Evolutionary conservation across 2,797 vertebrate species (phyloP), one percentile per base, ranked within the genome.

Genomic region (Amniataba percoides): DNA sequence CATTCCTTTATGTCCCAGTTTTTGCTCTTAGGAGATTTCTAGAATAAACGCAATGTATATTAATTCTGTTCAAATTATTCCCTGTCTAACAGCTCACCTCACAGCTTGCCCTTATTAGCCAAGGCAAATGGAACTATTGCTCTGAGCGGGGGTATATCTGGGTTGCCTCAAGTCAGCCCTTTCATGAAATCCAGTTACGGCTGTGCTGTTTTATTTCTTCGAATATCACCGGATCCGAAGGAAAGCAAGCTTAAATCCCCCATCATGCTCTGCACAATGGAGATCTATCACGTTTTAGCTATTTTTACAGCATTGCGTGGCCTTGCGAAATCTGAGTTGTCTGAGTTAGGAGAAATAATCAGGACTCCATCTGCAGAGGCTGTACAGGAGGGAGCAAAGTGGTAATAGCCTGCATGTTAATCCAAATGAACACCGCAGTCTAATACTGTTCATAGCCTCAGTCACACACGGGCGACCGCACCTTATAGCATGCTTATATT

Each of bases 81-180:
- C 74, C 86, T 70, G 77, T 92, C 87, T 83, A 79, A 80, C 73
- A 82, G 87, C 77, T 89, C 82, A 91, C 83, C 89, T 92, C 84
- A 82, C 82, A 71, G 76, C 87, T 89, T 94, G 89, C 81, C 90
- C 90, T 92, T 94, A 93, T 92, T 91, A 94, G 76, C 87, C 67
- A 77, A 87, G 73, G 86, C 75, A 91, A 91, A 88, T 87, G 78
- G 80, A 91, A 81, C 82, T 78, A 82, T 88, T 86, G 80, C 88
- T 82, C 74, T 78, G 77, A 89, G 86, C 74, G 68, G 57, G 57
- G 65, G 62, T 78, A 70, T 83, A 89, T 90, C 62, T 85, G 72
- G 74, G 84, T 85, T 88, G 84, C 68, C 65, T 86, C 78, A 57
- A 81, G 83, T 88, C 78, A 89, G 75, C 74, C 18, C 59, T 81